Conservation (phyloP, 2,888 invertebrate genomes). For the Coelinius sp. region DNA sequence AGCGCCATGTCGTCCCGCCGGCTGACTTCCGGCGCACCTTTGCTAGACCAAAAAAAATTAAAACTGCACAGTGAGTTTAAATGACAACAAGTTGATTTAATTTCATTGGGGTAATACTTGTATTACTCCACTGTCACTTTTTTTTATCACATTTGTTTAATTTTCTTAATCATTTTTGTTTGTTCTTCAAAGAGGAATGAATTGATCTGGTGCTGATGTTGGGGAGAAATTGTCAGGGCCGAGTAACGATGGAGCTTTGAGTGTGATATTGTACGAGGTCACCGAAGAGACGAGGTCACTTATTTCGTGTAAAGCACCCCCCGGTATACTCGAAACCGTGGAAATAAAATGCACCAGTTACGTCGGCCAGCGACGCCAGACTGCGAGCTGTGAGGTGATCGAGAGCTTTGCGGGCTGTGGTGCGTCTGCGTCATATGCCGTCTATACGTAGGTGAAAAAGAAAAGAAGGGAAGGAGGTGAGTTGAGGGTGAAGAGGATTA, state of each 20-base stretch:
- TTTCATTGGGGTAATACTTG: too few species aligned
- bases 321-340: neutral
- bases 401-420: conserved; percentile 49
- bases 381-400: conserved; percentile 56
- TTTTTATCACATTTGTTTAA: neutral
- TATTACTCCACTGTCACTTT: too few species aligned
- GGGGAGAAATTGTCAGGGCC: neutral
- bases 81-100: neutral
- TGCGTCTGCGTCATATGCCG: conserved; percentile 44
- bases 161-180: too few species aligned
- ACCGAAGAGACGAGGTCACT: neutral
- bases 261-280: neutral
- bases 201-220: too few species aligned
- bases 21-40: conserved; percentile 46
- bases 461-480: conserved; percentile 25
- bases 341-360: conserved; percentile 34
- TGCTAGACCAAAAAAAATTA: conserved; percentile 31
- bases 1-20: conserved; percentile 50
- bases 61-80: conserved; percentile 13
- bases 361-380: conserved; percentile 63
- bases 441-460: conserved; percentile 8
- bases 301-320: neutral
- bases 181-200: too few species aligned
- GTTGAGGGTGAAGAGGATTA: neutral
- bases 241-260: neutral